Base-by-base conservation (phyloP, 2,113 vertebrate genomes). In the Xerus inauris region DNA sequence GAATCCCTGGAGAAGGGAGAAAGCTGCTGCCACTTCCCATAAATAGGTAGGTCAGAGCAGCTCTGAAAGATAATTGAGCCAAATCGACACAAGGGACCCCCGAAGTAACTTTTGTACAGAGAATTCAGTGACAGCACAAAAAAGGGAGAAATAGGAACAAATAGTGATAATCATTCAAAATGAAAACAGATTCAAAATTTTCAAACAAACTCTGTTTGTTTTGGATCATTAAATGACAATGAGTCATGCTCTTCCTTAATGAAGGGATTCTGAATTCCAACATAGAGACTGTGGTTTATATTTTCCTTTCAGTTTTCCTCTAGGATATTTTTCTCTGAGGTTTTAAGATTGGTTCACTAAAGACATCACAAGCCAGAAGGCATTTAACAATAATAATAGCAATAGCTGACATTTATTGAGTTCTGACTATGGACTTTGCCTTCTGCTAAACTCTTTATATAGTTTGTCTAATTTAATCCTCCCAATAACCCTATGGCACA, bases 31-130 rank as follows among this genome's bases (percentile, higher is more conserved):
- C 45, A 76, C 65, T 90, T 97, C 65, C 45, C 86, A 71, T 91
- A 91, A 80, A 95, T 82, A 80, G 24, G 91, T 30, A 89, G 76
- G 57, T 90, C 87, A 97, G 83, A 71, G 87, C 38, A 8, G 19
- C 42, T 38, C n/a, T 26, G 24, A 94, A 69, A 80, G 65, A 72
- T 88, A 90, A 96, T 82, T 96, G 95, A 96, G 88, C 85, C 84
- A 94, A 94, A 96, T 95, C 7, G 0, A 79, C 38, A 0, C 28
- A 32, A 94, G 28, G 72, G 59, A 97, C 92, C 62, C 72, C 85
- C 59, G 45, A 95, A 76, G 47, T 96, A 65, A 87, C 87, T 85
- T 94, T n/a, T 81, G 40, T 51, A 64, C 65, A 65, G 82, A 45
- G 22, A 95, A 90, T 84, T 96, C 45, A 84, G 51, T 89, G 69